These are phyloP conservation scores for Sesia bembeciformis DNA, from an alignment of 2,888 invertebrate genomes.

Conservation along the genomic window DNA sequence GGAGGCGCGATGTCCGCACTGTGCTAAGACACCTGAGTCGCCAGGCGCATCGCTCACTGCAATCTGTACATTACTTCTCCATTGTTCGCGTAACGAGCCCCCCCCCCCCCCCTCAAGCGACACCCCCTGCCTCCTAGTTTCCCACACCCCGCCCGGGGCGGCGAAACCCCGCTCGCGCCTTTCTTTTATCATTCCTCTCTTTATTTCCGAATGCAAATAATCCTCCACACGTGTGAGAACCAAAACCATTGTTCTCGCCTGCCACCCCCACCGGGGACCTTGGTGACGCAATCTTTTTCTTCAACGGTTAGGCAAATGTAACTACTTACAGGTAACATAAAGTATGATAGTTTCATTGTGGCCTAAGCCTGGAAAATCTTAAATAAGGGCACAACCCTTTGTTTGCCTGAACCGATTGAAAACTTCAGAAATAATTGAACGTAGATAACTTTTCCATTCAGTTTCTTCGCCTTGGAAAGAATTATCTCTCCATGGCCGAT, in stretches of 20 bases:
- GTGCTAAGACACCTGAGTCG: slow-evolving; percentile 68
- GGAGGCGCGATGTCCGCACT: slow-evolving; percentile 56
- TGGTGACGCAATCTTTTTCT: slow-evolving; percentile 73
- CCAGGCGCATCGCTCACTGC: slow-evolving; percentile 74
- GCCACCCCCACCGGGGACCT: slow-evolving; percentile 63
- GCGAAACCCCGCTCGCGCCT: slow-evolving; percentile 73
- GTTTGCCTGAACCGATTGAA: too few species aligned
- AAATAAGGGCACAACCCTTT: too few species aligned
- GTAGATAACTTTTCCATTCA: too few species aligned
- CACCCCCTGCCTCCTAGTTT: slow-evolving; percentile 36
- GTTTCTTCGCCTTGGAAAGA: too few species aligned
- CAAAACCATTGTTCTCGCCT: slow-evolving; percentile 75
- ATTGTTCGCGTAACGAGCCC: slow-evolving; percentile 75
- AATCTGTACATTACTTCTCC: slow-evolving; percentile 76
- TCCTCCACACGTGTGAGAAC: slow-evolving; percentile 77
- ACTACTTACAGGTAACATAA: slow-evolving; percentile 21
- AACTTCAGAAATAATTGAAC: too few species aligned
- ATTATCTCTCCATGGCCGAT: too few species aligned
- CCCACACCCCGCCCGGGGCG: slow-evolving; percentile 72
- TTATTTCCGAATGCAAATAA: slow-evolving; percentile 77
- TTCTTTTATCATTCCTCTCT: slow-evolving; percentile 75
- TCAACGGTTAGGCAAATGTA: slow-evolving; percentile 66
- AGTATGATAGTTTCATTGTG: too few species aligned
- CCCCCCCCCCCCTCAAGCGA: slow-evolving; percentile 37
- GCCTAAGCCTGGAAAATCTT: too few species aligned